Base-by-base conservation (phyloP, 2,888 invertebrate genomes). In the Coenonympha glycerion region DNA sequence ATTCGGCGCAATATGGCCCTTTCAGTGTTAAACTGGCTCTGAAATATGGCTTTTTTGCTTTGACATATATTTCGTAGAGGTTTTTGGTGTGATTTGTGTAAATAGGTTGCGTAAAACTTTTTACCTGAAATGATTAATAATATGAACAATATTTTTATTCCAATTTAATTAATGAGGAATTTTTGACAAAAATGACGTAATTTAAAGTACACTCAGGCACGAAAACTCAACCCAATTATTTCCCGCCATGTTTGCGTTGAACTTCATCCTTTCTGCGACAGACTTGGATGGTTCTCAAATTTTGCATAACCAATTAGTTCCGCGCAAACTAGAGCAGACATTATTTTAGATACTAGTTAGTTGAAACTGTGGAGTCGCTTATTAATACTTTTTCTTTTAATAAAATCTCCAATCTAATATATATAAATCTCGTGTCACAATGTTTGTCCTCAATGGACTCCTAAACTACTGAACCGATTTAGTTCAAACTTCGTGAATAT, bases 251-350 rank as follows among this genome's bases (percentile, higher is more conserved):
- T 83, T 83, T 79, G 77, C 73, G 42, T 61, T 74, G 76, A 71
- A 79, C 81, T 82, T 67, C 73, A 73, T 63, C 58, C 62, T 62
- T 68, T 66, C 76, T 81, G 81, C 68, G 57, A 55, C 61, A 60
- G 85, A 85, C 84, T 78, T 81, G 84, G 79, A 83, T 78, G 69
- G 74, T 76, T 72, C 86, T 87, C 69, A 66, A 84, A 75, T 82
- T 79, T 77, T 76, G 86, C 83, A 85, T 86, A 84, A 75, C 84
- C 83, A 87, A 86, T 86, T 86, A 84, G 80, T 76, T 79, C 71
- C 68, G 66, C 61, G 66, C 76, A 72, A 81, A 83, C 79, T 78
- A 74, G 76, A 83, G 72, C 76, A 75, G 73, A 73, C 71, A 58
- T 69, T n/a, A 63, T 68, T 69, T 65, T 61, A 50, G 55, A 53